Percentiles rank a stretch among this genome's conserved stretches.
phyloP scores from a whole-genome alignment of 2,113 vertebrate genomes.

The Mixornis gularis region DNA sequence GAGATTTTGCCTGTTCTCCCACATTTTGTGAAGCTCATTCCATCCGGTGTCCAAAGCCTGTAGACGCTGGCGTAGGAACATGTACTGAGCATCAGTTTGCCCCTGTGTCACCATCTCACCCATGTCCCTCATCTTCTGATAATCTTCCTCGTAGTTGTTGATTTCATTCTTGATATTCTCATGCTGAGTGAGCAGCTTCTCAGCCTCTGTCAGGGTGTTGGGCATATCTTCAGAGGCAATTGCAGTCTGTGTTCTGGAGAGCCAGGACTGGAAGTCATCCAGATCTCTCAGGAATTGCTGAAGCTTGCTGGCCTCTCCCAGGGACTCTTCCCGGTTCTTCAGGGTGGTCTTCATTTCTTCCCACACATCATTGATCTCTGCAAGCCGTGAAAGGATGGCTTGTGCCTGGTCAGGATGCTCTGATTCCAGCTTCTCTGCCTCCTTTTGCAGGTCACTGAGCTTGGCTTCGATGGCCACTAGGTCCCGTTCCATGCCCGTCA shows the following conservation, averaged over 20 bases:
- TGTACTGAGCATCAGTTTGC: constrained; percentile 95
- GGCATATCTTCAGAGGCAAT: constrained; percentile 98
- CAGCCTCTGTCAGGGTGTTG: constrained; percentile 90
- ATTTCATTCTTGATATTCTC: constrained; percentile 97
- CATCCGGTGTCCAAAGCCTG: constrained; percentile 96
- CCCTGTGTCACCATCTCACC: constrained; percentile 98
- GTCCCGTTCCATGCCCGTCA: constrained; percentile 97
- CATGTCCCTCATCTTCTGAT: constrained; percentile 99
- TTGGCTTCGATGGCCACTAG: constrained; percentile 95
- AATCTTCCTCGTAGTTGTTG: constrained; percentile 96
- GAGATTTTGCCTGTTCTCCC: constrained; percentile 98
- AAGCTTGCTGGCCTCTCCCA: constrained; percentile 96
- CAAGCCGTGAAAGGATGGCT: constrained; percentile 88
- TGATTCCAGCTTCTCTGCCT: constrained; percentile 85
- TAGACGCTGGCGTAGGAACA: constrained; percentile 96
- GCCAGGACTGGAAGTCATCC: constrained; percentile 98
- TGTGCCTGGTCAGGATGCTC: constrained; percentile 94
- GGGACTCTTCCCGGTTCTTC: constrained; percentile 91
- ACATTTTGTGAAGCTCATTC: constrained; percentile 99
- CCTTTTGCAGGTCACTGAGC: constrained; percentile 89
- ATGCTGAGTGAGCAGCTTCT: constrained; percentile 95
- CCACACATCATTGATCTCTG: constrained; percentile 90
- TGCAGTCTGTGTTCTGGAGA: constrained; percentile 93
- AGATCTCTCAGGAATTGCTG: constrained; percentile 96
- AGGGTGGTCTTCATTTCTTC: constrained; percentile 96